Evolutionary conservation across 2,113 vertebrate genomes (phyloP), one percentile per base, ranked within the genome.

Genomic region (Megaleporinus macrocephalus): DNA sequence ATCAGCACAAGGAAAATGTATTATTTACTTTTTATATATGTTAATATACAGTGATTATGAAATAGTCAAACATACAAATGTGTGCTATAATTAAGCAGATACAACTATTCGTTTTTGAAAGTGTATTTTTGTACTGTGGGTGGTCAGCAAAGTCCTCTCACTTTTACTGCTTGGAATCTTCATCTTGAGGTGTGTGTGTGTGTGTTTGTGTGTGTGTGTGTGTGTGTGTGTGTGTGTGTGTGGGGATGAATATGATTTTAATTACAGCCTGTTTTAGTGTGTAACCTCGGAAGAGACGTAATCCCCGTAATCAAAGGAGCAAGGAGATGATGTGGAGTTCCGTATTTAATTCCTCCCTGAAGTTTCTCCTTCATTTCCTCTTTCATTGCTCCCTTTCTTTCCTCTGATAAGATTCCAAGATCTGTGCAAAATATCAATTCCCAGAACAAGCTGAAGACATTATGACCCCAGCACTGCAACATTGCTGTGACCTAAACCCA

Each of bases 341-440:
- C 18, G 53, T 30, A 47, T 62, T 69, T 51, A 49, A 36, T 71
- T 57, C 26, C 65, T 2, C 27, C 26, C 33, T 36, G 66, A 26
- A 36, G 51, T 44, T 49, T 51, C 57, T 73, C 15, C 49, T n/a
- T 49, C 41, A 36, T 55, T 44, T 33, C 61, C 57, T 73, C 15
- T 33, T n/a, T 47, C 24, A 27, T 47, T 68, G 22, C 15, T n/a
- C 71, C 15, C 27, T 77, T 30, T n/a, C 66, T 70, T 63, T 29
- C 15, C 57, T 70, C 36, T 80, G 26, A 69, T 65, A 4, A 44
- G 65, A 69, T 80, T 81, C 73, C 55, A 44, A 27, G 16, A 29
- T 29, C n/a, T 26, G 22, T 20, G 20, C 55, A 59, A 41, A 36
- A 59, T 61, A 16, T 29, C 24, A 76, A 18, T 68, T 68, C 65